These are phyloP conservation scores for Notolabrus celidotus DNA, from an alignment of 2,797 vertebrate genomes.

Conservation along the genomic window DNA sequence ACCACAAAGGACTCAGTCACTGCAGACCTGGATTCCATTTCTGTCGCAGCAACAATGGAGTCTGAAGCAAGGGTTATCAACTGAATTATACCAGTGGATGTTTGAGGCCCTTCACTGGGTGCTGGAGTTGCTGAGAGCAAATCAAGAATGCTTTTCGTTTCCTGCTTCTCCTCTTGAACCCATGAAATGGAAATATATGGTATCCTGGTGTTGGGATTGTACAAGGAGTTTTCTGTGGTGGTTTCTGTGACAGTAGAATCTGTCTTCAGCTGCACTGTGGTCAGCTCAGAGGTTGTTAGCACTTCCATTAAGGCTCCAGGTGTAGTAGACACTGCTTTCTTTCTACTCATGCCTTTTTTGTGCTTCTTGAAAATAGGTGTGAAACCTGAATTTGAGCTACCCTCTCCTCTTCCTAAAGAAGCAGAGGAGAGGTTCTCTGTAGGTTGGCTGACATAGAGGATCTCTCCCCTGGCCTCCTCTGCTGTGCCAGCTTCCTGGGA, in stretches of 20 bases:
- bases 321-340: slow-evolving; percentile 37
- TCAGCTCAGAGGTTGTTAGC: slow-evolving; percentile 65
- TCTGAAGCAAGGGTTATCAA: slow-evolving; percentile 48
- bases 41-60: slow-evolving; percentile 43
- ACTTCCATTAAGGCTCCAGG: slow-evolving; percentile 47
- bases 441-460: slow-evolving; percentile 72
- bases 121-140: slow-evolving; percentile 39
- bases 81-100: slow-evolving; percentile 25
- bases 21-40: slow-evolving; percentile 78
- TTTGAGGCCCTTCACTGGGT: slow-evolving; percentile 29
- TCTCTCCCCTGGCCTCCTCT: slow-evolving; percentile 80
- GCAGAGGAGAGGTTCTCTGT: slow-evolving; percentile 48
- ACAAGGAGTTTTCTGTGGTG: slow-evolving; percentile 25
- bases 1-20: slow-evolving; percentile 78
- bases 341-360: slow-evolving; percentile 33
- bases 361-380: slow-evolving; percentile 62
- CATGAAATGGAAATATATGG: slow-evolving; percentile 73
- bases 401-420: slow-evolving; percentile 32
- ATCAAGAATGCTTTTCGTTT: slow-evolving; percentile 16
- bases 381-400: slow-evolving; percentile 38
- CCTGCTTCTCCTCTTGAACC: slow-evolving; percentile 64
- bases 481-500: slow-evolving; percentile 44
- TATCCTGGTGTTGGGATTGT: slow-evolving; percentile 50
- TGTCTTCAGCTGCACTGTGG: slow-evolving; percentile 38
- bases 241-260: slow-evolving; percentile 31